These are phyloP conservation scores for Bombus turneri DNA, from an alignment of 1,140 invertebrate genomes.

Conservation along the genomic window DNA sequence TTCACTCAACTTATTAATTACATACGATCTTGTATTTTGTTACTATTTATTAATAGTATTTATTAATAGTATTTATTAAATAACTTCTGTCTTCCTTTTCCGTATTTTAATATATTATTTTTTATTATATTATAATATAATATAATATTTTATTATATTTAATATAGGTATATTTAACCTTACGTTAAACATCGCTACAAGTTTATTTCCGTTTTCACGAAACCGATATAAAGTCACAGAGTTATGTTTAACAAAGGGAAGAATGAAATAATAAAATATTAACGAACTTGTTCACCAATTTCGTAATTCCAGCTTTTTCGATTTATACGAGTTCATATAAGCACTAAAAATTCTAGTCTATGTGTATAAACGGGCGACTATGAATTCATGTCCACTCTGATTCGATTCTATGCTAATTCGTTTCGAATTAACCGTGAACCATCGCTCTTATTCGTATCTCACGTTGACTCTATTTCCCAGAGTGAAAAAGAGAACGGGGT, in stretches of 20 bases:
- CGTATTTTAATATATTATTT: background rate
- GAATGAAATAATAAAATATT: background rate
- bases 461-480: no score
- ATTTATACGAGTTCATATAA: background rate
- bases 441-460: background rate
- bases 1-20: no score
- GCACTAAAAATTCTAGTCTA: background rate
- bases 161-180: background rate
- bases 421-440: background rate
- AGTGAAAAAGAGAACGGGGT: background rate
- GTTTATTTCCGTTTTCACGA: background rate
- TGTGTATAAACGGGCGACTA: background rate
- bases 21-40: no score
- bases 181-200: background rate
- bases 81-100: no score
- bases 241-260: background rate
- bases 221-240: background rate
- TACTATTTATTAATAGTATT: no score
- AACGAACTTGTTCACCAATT: background rate
- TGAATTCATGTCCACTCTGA: slow-evolving; percentile 4
- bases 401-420: slow-evolving; percentile 13
- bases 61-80: no score
- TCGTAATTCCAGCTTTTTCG: slow-evolving; percentile 10
- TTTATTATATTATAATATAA: no score
- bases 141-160: background rate